These are phyloP conservation scores for Caenorhabditis wallacei DNA, from an alignment of 2,888 invertebrate genomes.

Conservation along the genomic window DNA sequence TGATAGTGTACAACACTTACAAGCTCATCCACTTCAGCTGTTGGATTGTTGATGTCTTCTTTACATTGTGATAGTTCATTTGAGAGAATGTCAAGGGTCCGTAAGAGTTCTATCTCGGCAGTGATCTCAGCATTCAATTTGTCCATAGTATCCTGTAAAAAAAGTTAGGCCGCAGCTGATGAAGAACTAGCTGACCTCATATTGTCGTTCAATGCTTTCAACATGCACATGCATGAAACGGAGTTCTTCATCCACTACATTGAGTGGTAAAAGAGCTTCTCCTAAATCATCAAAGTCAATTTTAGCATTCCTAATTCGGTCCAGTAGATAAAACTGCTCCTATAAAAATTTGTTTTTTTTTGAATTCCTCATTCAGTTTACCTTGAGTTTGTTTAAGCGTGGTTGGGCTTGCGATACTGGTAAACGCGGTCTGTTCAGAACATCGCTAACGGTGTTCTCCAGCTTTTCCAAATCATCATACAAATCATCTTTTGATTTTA, in stretches of 20 bases:
- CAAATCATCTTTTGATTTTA: slow-evolving; percentile 69
- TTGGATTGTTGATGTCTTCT: slow-evolving; percentile 67
- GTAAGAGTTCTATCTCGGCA: slow-evolving; percentile 71
- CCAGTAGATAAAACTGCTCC: slow-evolving; percentile 44
- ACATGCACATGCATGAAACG: slow-evolving; percentile 78
- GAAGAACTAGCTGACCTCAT: slow-evolving; percentile 60
- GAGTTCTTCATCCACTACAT: slow-evolving; percentile 72
- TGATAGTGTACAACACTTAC: slow-evolving; percentile 13
- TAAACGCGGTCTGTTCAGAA: slow-evolving; percentile 52
- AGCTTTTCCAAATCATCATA: slow-evolving; percentile 69
- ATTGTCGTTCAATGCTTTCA: slow-evolving; percentile 73
- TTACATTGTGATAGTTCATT: slow-evolving; percentile 70
- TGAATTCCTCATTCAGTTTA: too few species aligned
- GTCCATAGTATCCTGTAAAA: slow-evolving; percentile 74
- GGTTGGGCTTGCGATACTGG: slow-evolving; percentile 56
- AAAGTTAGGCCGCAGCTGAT: neutral
- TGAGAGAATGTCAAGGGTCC: slow-evolving; percentile 69
- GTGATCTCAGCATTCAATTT: slow-evolving; percentile 69
- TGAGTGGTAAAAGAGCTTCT: slow-evolving; percentile 68
- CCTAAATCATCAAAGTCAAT: slow-evolving; percentile 58
- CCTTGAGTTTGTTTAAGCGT: slow-evolving; percentile 59
- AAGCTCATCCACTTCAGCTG: slow-evolving; percentile 56
- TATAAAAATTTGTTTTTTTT: slow-evolving; percentile 41
- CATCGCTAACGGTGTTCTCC: slow-evolving; percentile 58
- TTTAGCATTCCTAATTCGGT: slow-evolving; percentile 50